Evolutionary conservation across 2,113 vertebrate species (phyloP), one percentile per base, ranked within the genome.

Genomic region (Myanophis thanlyinensis): DNA sequence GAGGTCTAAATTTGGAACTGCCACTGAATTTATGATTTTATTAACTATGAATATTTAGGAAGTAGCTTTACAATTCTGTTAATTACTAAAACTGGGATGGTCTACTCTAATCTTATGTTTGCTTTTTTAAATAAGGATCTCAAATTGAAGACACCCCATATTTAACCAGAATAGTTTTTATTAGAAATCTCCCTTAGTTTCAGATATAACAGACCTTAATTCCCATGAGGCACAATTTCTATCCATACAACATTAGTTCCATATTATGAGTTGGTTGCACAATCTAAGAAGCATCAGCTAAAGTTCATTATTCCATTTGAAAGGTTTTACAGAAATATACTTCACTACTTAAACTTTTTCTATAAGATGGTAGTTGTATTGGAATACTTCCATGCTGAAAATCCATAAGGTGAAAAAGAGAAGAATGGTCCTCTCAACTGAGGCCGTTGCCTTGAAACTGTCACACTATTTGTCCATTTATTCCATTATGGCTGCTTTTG

Each of bases 11-110:
- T 94, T 96, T 44, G 93, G 92, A 92, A 89, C 93, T 90, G 84
- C 59, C 94, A 94, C 92, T 94, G 93, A 96, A 95, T 94, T 80
- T 10, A 30, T 12, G 15, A n/a, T 20, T 94, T 95, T 89, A 92
- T 93, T 95, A 94, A 92, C 93, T 94, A 92, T 88, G 56, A 86
- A 89, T 87, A 91, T 48, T 92, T 89, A 94, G 95, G n/a, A 53
- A 94, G 35, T 40, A 6, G 47, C 88, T 85, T 88, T 12, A 86
- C 20, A 54, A 54, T 93, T 92, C 5, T 91, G 46, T 47, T 86
- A 73, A 92, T 73, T 84, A 1, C 0, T 49, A 93, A 59, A 90
- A 27, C n/a, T 59, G 88, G 53, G 13, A 47, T 44, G 35, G 35
- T 10, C 73, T 44, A 80, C n/a, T n/a, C n/a, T n/a, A n/a, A n/a